Evolutionary conservation across 2,113 vertebrate species (phyloP).

Genomic region (Heterotilapia buettikoferi): DNA sequence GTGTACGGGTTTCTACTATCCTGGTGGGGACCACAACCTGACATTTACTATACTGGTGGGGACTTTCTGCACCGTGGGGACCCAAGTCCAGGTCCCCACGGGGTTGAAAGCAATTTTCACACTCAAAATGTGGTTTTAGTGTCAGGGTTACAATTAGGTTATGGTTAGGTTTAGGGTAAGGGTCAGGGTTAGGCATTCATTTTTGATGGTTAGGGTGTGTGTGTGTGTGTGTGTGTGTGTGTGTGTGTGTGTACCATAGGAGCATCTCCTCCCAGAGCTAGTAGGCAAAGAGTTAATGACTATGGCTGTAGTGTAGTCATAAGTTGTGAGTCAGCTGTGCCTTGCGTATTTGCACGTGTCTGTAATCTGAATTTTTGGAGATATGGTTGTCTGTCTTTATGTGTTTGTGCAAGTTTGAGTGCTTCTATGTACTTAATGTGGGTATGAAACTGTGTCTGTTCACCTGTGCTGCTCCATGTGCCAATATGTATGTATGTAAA

Average conservation of each 20-base stretch:
- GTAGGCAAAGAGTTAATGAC: background rate
- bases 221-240: background rate
- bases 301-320: constrained; percentile 5
- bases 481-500: background rate
- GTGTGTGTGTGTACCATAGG: background rate
- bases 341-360: background rate
- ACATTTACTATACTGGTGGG: too few species aligned
- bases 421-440: background rate
- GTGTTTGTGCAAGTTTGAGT: rapidly evolving
- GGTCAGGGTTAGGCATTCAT: background rate
- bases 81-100: too few species aligned
- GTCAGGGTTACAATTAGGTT: background rate
- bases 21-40: too few species aligned
- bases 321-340: constrained; percentile 36
- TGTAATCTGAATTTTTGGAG: background rate
- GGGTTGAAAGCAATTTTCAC: too few species aligned
- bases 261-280: background rate
- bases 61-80: too few species aligned
- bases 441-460: background rate
- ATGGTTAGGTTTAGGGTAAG: background rate
- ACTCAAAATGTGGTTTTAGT: background rate
- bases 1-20: too few species aligned
- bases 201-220: background rate
- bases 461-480: background rate
- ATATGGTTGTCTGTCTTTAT: background rate